Conservation (phyloP, 2,113 vertebrate genomes). For the Miniopterus natalensis region DNA sequence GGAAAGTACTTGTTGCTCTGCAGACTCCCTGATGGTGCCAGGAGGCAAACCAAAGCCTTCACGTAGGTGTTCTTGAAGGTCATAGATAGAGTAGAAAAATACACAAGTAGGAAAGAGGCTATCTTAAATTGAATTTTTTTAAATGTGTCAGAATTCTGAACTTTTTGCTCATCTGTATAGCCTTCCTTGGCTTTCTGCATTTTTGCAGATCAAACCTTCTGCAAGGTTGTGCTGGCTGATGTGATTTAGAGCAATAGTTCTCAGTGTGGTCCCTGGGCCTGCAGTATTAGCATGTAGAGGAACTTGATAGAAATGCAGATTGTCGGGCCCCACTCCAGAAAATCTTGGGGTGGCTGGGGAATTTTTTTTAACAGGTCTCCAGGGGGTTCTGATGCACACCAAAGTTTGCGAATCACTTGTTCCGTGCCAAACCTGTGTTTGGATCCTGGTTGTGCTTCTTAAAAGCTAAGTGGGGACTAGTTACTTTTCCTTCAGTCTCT, state of each 20-base stretch:
- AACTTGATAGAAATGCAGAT: background rate
- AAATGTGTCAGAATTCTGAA: background rate
- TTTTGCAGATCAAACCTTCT: background rate
- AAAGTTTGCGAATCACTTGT: background rate
- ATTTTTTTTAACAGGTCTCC: background rate
- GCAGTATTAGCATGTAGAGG: background rate
- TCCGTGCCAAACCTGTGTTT: background rate
- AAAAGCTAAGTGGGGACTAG: background rate
- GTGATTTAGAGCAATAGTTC: background rate
- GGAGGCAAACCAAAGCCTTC: background rate
- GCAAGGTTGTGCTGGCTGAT: background rate
- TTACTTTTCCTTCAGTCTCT: background rate
- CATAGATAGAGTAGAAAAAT: background rate
- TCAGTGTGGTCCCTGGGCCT: background rate
- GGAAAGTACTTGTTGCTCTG: background rate
- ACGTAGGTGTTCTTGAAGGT: background rate
- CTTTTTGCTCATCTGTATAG: background rate
- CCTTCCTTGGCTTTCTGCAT: background rate
- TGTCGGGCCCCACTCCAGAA: background rate
- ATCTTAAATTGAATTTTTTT: conserved; percentile 47
- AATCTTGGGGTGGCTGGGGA: background rate
- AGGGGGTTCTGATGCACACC: background rate
- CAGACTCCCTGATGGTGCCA: background rate
- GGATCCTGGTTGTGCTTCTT: background rate
- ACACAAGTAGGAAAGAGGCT: background rate